phyloP scores from a whole-genome alignment of 2,113 vertebrate genomes.

The Macquaria ambigua region DNA sequence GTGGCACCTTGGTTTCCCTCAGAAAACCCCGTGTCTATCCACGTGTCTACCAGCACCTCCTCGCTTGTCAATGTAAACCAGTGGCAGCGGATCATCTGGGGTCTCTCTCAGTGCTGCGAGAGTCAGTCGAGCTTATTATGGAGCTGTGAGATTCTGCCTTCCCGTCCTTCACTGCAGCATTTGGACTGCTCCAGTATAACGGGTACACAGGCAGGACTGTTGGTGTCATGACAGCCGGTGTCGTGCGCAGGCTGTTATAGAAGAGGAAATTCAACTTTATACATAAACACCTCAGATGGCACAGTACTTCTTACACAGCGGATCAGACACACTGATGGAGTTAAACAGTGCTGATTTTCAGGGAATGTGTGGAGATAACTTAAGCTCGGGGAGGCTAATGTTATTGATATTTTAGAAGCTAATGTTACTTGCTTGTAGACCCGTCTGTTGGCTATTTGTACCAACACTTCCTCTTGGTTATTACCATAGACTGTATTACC shows the following conservation, averaged over 20 bases:
- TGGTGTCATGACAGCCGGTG: constrained; percentile 9
- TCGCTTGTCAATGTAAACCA: background rate
- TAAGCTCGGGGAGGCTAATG: no score
- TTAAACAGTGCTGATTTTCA: background rate
- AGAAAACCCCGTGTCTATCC: background rate
- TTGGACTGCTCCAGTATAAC: background rate
- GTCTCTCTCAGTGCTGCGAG: background rate
- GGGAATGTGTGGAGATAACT: background rate
- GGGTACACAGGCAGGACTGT: background rate
- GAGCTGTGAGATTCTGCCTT: background rate
- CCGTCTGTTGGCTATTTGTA: background rate
- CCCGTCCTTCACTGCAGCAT: background rate
- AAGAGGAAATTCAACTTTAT: background rate
- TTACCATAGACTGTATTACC: no score
- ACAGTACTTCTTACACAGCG: background rate
- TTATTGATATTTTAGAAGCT: no score
- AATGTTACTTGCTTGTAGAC: background rate
- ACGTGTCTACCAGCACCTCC: background rate
- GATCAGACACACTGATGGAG: background rate
- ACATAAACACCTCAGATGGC: constrained; percentile 2
- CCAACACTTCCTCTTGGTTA: no score
- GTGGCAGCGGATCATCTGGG: background rate
- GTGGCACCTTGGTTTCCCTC: background rate
- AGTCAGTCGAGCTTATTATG: background rate
- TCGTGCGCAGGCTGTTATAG: background rate